Base-by-base conservation (phyloP, 1,140 invertebrate species). In the Ericerus pela region DNA sequence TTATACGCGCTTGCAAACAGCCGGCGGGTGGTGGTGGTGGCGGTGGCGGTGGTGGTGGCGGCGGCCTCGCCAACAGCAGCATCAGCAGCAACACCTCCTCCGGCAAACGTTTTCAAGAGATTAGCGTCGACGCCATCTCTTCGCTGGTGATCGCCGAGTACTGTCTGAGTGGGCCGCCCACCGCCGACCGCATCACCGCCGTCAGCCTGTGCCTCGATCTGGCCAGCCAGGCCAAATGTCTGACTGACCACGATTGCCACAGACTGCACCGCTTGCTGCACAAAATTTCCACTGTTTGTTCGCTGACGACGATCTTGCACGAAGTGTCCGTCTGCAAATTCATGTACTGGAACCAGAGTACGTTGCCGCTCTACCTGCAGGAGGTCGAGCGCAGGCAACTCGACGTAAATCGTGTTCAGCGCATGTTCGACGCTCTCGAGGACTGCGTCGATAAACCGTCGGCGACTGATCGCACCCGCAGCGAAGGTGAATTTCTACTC, bases 101-200 rank as follows among this genome's bases (percentile, higher is more conserved):
- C 10, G 76, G 79, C 59, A 79, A 76, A 64, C 72, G 70, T n/a
- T 80, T 78, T 62, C 78, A 75, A 63, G 75, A 80, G 62, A 70
- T 75, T 60, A 71, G 75, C 60, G 64, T 81, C 12, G 80, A 82
- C 70, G 72, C 84, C 51, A 67, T 88, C 16, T 84, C 84, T 20
- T 78, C 81, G 30, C 69, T 88, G 56, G 76, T 80, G 33, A 70
- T 87, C 20, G 80, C 79, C 38, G 85, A 88, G 70, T 75, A 77
- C 65, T 73, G 77, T 43, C 66, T 88, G 31, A 77, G 78, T 70
- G 84, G 84, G 20, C 78, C 82, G 31, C 73, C 77, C 2, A 83
- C 81, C 28, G 69, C 74, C 60, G 75, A 80, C 62, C 69, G 82
- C 61, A 69, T 80, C 58, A 68, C 83, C 38, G 71, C 84, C 56